phyloP scores from a whole-genome alignment of 2,888 invertebrate genomes.

The Allophyes oxyacanthae region DNA sequence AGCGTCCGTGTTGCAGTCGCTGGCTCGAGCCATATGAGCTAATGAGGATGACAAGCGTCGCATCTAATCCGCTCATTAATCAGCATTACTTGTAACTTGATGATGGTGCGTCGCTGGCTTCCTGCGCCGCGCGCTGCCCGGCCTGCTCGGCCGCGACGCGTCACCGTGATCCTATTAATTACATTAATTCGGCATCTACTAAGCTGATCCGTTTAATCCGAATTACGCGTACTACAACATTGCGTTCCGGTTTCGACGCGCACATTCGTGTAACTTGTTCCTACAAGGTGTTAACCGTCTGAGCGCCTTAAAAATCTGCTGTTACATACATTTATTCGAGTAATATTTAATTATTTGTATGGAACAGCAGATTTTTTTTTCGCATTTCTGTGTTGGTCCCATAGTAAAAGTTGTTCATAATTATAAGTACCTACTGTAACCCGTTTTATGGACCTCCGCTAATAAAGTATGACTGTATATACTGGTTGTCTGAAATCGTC shows the following conservation, averaged over 20 bases:
- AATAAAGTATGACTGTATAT: no score
- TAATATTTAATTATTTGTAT: no score
- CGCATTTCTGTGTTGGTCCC: no score
- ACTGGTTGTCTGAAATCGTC: no score
- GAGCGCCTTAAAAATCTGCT: conserved; percentile 6
- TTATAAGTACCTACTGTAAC: no score
- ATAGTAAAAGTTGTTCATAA: no score
- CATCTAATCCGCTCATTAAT: conserved; percentile 46
- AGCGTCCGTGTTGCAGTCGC: no score
- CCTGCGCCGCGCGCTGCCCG: conserved; percentile 14
- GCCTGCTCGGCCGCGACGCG: conserved; percentile 6
- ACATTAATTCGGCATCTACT: conserved; percentile 52
- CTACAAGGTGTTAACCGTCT: conserved; percentile 15
- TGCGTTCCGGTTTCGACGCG: neutral
- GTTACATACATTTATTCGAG: neutral
- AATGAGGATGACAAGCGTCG: conserved; percentile 6
- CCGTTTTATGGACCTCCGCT: no score
- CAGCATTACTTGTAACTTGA: conserved; percentile 56
- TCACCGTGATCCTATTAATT: conserved; percentile 67
- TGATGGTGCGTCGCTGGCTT: conserved; percentile 49
- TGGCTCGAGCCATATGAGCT: neutral
- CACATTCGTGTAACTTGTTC: conserved; percentile 1
- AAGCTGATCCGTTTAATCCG: conserved; percentile 51
- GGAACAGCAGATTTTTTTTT: no score
- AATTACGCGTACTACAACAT: neutral